Conservation (phyloP, 2,113 vertebrate species). For the Patagioenas fasciata region DNA sequence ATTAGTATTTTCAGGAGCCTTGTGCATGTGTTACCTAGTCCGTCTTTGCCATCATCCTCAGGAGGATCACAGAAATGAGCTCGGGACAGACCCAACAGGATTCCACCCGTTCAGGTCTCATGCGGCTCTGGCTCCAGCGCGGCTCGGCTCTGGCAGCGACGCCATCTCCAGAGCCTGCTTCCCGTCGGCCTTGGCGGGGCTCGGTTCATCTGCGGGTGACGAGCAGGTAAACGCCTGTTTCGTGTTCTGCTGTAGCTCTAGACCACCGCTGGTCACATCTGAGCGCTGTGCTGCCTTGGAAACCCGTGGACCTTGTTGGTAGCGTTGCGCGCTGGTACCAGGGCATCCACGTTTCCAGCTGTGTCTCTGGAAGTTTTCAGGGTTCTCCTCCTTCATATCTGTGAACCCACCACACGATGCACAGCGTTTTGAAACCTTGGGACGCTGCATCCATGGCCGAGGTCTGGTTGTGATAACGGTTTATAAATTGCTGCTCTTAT, state of each 20-base stretch:
- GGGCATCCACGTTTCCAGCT: accelerated
- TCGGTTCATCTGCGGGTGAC: neutral
- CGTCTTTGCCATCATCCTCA: neutral
- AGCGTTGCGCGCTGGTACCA: neutral
- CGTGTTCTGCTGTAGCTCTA: neutral
- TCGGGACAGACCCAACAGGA: neutral
- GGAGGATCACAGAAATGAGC: neutral
- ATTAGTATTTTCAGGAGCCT: neutral
- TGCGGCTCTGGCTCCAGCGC: neutral
- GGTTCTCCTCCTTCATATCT: neutral
- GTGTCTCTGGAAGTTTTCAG: neutral
- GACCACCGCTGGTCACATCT: accelerated
- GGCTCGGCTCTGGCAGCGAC: neutral
- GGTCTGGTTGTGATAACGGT: neutral
- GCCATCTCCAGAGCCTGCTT: neutral
- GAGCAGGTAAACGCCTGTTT: neutral
- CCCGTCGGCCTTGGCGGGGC: neutral
- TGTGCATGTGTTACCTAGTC: neutral
- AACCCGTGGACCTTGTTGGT: neutral
- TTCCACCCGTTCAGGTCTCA: accelerated
- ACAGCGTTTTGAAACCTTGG: neutral
- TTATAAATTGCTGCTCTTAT: neutral
- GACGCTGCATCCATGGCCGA: accelerated
- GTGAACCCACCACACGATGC: neutral
- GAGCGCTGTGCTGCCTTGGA: neutral